A percentile compares a stretch with the other conserved stretches of the same genome.
Evolutionary conservation across 1,140 invertebrate species (phyloP).

Genomic region (Diprion similis): DNA sequence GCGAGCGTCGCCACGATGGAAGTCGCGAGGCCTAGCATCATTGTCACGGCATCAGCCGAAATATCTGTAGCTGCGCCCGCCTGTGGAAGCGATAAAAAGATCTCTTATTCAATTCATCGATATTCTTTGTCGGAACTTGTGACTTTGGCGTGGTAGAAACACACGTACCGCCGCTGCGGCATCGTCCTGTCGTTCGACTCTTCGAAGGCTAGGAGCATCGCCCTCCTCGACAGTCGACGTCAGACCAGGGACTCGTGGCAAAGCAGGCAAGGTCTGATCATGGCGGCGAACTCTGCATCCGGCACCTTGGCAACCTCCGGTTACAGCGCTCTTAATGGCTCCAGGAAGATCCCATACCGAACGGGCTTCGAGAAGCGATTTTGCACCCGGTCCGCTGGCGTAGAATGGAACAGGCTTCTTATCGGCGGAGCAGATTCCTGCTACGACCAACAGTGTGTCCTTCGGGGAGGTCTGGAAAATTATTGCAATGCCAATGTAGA

Average conservation of each 20-base stretch:
- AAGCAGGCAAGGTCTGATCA: background rate
- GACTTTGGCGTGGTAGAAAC: too few species aligned
- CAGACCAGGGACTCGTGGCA: background rate
- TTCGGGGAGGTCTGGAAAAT: slow-evolving; percentile 10
- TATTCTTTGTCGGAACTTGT: too few species aligned
- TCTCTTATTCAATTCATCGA: too few species aligned
- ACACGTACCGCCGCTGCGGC: background rate
- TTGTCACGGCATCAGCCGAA: background rate
- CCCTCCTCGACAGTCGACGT: background rate
- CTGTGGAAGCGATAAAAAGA: background rate
- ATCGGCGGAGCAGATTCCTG: slow-evolving; percentile 28
- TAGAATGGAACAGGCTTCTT: slow-evolving; percentile 30
- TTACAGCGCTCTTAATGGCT: slow-evolving; percentile 20
- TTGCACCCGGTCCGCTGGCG: slow-evolving; percentile 35
- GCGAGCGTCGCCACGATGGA: slow-evolving; percentile 19
- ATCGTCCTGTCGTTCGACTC: background rate
- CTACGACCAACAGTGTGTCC: slow-evolving; percentile 38
- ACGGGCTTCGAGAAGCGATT: slow-evolving; percentile 20
- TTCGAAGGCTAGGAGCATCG: background rate
- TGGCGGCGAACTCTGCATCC: slow-evolving; percentile 13
- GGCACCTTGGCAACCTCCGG: slow-evolving; percentile 11
- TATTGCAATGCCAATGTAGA: background rate
- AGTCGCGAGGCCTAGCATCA: slow-evolving; percentile 15
- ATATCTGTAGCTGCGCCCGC: background rate
- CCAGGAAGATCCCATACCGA: slow-evolving; percentile 31